Evolutionary conservation across 2,888 invertebrate genomes (phyloP), one percentile per base, ranked within the genome.

Genomic region (Apeira syringaria): DNA sequence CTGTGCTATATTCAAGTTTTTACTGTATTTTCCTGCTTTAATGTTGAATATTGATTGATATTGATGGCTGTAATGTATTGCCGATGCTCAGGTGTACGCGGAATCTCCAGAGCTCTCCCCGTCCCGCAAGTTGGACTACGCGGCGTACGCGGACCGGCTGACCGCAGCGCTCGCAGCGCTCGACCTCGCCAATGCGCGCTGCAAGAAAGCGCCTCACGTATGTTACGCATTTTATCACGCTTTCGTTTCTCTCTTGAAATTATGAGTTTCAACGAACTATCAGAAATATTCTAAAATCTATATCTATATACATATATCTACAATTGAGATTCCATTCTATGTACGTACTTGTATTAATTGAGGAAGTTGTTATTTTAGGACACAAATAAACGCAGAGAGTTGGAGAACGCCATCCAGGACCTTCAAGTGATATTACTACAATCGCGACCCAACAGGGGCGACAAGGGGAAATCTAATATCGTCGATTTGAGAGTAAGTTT

Each of bases 401-500:
- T 83, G 3, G 85, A 86, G 41, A 63, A 72, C 5, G 74, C 76
- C 0, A 67, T 78, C 0, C 71, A 80, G 20, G 73, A 74, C 10
- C 50, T 87, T 5, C 85, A 87, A 38, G 61, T 79, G 35, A 53
- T 59, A 3, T 52, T 77, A 22, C 60, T 87, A 27, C 78, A 80
- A 39, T 55, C 68, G 1, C 52, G 80, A 0, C 77, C 72, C 0
- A 54, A 59, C 0, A 44, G 55, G 0, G 61, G 50, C 1, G 69
- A 60, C 0, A 56, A 61, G 2, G 56, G 61, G 5, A 61, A 66
- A 12, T 70, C 59, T 34, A 74, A 83, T 12, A 75, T 87, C 24
- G 81, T 87, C 1, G 86, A 87, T 45, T 67, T 86, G 13, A 77
- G 78, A 59, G 86, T 87, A 55, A 22, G 22, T 13, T 8, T 27